Evolutionary conservation across 2,113 vertebrate genomes (phyloP).

Genomic region (Pterocles burchelli): DNA sequence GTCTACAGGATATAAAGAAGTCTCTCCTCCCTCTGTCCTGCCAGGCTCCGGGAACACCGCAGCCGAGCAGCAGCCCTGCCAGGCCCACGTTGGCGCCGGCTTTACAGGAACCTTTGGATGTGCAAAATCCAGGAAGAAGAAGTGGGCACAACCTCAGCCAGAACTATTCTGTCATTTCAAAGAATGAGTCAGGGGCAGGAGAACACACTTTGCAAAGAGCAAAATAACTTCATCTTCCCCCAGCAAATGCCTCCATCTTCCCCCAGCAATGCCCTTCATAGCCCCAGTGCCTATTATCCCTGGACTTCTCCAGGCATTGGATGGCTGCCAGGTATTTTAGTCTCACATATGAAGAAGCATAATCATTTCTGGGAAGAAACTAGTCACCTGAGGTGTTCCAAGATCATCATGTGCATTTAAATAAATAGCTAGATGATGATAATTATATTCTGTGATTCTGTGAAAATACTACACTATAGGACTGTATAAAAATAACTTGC

Average conservation of each 20-base stretch:
- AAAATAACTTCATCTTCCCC: background rate
- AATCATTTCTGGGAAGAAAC: background rate
- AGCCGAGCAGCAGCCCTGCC: background rate
- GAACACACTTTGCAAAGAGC: background rate
- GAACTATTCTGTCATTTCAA: background rate
- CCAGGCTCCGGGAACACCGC: background rate
- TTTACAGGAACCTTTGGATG: background rate
- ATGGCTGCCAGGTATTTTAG: background rate
- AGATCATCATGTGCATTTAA: background rate
- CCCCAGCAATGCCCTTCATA: background rate
- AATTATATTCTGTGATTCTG: too few relatives aligned
- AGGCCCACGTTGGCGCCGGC: background rate
- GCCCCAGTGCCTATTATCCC: background rate
- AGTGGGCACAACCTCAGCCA: background rate
- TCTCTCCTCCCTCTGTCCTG: background rate
- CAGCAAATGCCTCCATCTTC: background rate
- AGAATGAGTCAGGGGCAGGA: accelerated
- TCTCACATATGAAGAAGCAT: background rate
- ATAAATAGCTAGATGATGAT: background rate
- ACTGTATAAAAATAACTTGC: background rate
- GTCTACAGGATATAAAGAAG: background rate
- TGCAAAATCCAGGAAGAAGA: background rate
- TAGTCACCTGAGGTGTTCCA: background rate
- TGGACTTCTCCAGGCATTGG: background rate
- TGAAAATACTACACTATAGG: background rate